These are phyloP conservation scores for Sebastes reedi DNA, from an alignment of 2,797 vertebrate genomes.

Conservation along the genomic window DNA sequence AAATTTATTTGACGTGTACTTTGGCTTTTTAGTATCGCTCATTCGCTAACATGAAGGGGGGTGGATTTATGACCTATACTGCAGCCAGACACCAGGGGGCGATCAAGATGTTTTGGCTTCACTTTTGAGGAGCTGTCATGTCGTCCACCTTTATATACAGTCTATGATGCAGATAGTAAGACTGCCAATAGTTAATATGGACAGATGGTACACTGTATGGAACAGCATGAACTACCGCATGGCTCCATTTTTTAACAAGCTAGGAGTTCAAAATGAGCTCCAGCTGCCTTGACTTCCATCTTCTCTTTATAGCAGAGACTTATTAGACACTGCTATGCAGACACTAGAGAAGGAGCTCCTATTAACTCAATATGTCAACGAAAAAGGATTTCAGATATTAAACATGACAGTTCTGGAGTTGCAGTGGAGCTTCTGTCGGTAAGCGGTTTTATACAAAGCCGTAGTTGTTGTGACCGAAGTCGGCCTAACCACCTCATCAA, in stretches of 20 bases:
- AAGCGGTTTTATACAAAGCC: constrained; percentile 19
- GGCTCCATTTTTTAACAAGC: constrained; percentile 14
- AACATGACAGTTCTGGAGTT: constrained; percentile 20
- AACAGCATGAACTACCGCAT: background rate
- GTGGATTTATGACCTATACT: too few species aligned
- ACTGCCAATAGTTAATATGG: background rate
- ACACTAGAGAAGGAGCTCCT: background rate
- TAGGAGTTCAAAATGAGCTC: constrained; percentile 7
- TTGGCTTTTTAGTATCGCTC: too few species aligned
- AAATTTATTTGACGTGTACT: too few species aligned
- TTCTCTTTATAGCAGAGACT: constrained; percentile 2
- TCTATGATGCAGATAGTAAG: background rate
- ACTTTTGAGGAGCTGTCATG: too few species aligned
- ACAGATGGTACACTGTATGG: background rate
- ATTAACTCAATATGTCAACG: background rate
- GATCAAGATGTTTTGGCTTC: too few species aligned
- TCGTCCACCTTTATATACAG: too few species aligned
- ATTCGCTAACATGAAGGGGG: too few species aligned
- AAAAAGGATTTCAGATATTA: constrained; percentile 8
- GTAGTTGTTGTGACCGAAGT: constrained; percentile 36
- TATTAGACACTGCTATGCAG: background rate
- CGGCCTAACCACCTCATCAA: constrained; percentile 34
- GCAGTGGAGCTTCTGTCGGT: constrained; percentile 28
- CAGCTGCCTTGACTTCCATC: constrained; percentile 34
- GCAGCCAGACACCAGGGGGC: too few species aligned